These are phyloP conservation scores for Lamellibrachia luymesi DNA, from an alignment of 1,140 invertebrate species.

Conservation along the genomic window DNA sequence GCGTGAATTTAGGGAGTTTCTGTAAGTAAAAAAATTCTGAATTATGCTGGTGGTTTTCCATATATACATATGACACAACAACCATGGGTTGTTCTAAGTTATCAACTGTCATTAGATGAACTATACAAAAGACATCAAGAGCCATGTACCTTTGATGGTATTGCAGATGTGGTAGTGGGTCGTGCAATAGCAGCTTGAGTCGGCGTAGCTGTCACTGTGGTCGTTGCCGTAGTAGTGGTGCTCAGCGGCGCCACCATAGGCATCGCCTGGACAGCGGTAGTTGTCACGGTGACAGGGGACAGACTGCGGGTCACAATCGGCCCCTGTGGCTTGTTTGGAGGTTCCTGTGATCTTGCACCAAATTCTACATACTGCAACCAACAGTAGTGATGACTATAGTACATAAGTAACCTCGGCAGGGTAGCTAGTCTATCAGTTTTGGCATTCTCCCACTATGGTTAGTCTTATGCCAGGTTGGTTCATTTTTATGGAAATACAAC, in stretches of 20 bases:
- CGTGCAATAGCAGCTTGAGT: conserved; percentile 10
- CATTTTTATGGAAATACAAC: not conserved
- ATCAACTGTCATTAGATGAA: not conserved
- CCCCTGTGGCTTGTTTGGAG: conserved; percentile 72
- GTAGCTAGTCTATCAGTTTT: not conserved
- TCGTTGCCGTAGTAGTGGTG: conserved; percentile 40
- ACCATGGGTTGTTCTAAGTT: too few relatives aligned
- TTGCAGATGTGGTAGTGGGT: conserved; percentile 10
- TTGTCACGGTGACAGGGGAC: not conserved
- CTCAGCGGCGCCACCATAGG: conserved; percentile 17
- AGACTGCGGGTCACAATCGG: conserved; percentile 27
- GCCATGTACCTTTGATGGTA: not conserved
- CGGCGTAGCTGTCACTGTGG: conserved; percentile 57
- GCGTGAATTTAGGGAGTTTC: not conserved
- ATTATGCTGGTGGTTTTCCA: not conserved
- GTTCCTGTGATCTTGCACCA: conserved; percentile 80
- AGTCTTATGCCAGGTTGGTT: not conserved
- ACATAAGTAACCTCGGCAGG: not conserved
- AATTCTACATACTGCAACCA: conserved; percentile 77
- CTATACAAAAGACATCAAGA: too few relatives aligned
- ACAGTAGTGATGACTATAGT: not conserved
- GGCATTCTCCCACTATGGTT: not conserved
- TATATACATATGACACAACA: not conserved
- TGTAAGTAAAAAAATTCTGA: not conserved
- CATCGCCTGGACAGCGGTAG: not conserved